Conservation (phyloP, 2,888 invertebrate species). For the Bombyx huttoni region DNA sequence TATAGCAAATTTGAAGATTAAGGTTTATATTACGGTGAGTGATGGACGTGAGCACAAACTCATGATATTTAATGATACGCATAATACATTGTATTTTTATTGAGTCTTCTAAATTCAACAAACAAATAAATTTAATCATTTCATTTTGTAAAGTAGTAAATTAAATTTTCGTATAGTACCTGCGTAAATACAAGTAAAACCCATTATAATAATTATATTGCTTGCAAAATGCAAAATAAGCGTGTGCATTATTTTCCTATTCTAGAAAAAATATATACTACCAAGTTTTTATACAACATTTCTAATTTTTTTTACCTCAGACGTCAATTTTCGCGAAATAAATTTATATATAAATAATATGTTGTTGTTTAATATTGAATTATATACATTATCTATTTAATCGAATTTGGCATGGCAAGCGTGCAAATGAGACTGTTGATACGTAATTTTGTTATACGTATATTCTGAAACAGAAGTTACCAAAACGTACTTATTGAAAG, state of each 20-base stretch:
- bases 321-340: constrained; percentile 63
- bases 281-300: constrained; percentile 51
- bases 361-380: constrained; percentile 12
- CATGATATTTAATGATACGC: not conserved
- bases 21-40: not conserved
- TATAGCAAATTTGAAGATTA: not conserved
- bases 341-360: constrained; percentile 35
- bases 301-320: constrained; percentile 53
- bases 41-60: not conserved
- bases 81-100: not conserved
- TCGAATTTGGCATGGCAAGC: constrained; percentile 39
- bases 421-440: constrained; percentile 51
- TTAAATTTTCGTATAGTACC: not conserved
- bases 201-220: constrained; percentile 6
- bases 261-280: constrained; percentile 31
- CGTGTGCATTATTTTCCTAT: constrained; percentile 45
- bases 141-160: not conserved
- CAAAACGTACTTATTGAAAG: constrained; percentile 40
- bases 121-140: not conserved
- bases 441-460: constrained; percentile 15
- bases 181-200: constrained; percentile 5
- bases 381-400: constrained; percentile 26
- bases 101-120: not conserved
- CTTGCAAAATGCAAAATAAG: constrained; percentile 22
- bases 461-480: constrained; percentile 38